Evolutionary conservation across 2,888 invertebrate genomes (phyloP).

Genomic region (Cyrtodaria siliqua): DNA sequence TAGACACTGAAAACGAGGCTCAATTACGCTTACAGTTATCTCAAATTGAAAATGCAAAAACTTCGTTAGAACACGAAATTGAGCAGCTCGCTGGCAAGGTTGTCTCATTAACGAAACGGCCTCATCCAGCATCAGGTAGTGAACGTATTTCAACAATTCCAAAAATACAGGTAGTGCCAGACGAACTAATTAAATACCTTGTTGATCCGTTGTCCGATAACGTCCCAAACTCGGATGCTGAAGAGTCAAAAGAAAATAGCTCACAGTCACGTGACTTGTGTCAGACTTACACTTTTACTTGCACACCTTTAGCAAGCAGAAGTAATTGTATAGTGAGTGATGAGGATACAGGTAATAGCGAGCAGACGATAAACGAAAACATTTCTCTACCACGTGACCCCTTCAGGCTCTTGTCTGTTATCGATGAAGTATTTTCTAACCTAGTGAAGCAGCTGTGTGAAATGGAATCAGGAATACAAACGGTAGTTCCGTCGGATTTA

Average conservation of each 20-base stretch:
- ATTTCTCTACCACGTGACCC: slow-evolving; percentile 47
- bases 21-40: slow-evolving; percentile 32
- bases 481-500: slow-evolving; percentile 59
- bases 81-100: slow-evolving; percentile 21
- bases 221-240: slow-evolving; percentile 7
- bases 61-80: slow-evolving; percentile 30
- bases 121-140: slow-evolving; percentile 13
- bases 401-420: slow-evolving; percentile 39
- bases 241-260: slow-evolving; percentile 18
- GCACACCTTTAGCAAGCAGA: not conserved
- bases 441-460: slow-evolving; percentile 84
- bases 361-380: slow-evolving; percentile 38
- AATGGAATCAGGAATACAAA: slow-evolving; percentile 87
- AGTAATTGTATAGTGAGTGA: slow-evolving; percentile 12
- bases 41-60: slow-evolving; percentile 18
- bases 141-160: slow-evolving; percentile 28
- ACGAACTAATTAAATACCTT: slow-evolving; percentile 24
- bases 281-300: slow-evolving; percentile 27
- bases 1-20: slow-evolving; percentile 43
- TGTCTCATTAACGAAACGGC: slow-evolving; percentile 23
- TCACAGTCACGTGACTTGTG: slow-evolving; percentile 16
- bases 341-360: slow-evolving; percentile 18
- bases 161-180: slow-evolving; percentile 23
- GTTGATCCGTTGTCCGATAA: slow-evolving; percentile 18
- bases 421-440: slow-evolving; percentile 52